phyloP scores from a whole-genome alignment of 2,113 vertebrate species.

The Gobio gobio region DNA sequence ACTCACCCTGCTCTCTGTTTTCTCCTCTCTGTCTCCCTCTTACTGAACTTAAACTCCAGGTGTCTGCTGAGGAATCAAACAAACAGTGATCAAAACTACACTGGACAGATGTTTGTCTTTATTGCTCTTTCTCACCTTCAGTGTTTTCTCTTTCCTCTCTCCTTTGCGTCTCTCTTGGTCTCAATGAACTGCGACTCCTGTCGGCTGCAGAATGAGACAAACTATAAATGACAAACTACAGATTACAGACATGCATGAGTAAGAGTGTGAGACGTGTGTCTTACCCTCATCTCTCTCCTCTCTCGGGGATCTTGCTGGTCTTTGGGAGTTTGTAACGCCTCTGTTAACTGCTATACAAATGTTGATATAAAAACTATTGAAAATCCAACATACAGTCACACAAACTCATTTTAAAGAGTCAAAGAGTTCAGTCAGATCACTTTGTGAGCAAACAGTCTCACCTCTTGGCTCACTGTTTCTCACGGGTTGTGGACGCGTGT shows the following conservation, averaged over 20 bases:
- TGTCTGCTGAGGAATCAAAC: conserved; percentile 43
- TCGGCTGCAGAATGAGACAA: conserved; percentile 47
- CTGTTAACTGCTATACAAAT: conserved; percentile 22
- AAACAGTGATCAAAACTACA: neutral
- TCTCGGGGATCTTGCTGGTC: conserved; percentile 54
- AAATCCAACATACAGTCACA: neutral
- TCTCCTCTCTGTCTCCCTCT: conserved; percentile 35
- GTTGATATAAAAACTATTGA: neutral
- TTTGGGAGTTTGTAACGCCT: conserved; percentile 58
- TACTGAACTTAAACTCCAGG: conserved; percentile 20
- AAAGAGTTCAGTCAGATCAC: neutral
- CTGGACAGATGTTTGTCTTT: neutral
- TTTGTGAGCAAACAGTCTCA: conserved; percentile 41
- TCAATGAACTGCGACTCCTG: conserved; percentile 60
- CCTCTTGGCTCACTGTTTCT: conserved; percentile 68
- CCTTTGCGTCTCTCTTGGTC: conserved; percentile 57
- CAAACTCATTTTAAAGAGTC: neutral
- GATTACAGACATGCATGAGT: neutral
- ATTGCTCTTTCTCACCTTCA: conserved; percentile 30
- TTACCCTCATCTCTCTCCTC: conserved; percentile 65
- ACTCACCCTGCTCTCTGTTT: conserved; percentile 44
- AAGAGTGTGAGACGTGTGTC: neutral
- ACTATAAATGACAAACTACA: conserved; percentile 1
- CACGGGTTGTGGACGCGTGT: conserved; percentile 57
- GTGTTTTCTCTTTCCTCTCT: conserved; percentile 63